These are phyloP conservation scores for Etia nguti DNA, from an alignment of 2,113 vertebrate species.

Conservation along the genomic window DNA sequence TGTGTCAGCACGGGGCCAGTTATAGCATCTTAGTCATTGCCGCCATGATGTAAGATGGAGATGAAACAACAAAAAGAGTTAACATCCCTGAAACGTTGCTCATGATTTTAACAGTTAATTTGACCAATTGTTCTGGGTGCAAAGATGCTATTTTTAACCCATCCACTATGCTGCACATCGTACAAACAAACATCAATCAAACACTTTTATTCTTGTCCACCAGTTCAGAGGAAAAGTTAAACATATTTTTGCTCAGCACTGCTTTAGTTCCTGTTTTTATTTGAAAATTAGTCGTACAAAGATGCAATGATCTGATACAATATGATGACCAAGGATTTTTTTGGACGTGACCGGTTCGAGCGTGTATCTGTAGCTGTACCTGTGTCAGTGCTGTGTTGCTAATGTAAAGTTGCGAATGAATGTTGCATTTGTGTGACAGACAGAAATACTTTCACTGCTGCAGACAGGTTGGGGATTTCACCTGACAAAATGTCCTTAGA, in stretches of 20 bases:
- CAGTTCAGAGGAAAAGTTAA: neutral
- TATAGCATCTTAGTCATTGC: neutral
- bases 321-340: neutral
- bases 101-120: neutral
- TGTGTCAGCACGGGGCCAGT: neutral
- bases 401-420: neutral
- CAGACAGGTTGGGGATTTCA: neutral
- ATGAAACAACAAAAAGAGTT: neutral
- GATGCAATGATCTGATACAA: neutral
- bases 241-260: fast-evolving
- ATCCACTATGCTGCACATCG: fast-evolving
- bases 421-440: neutral
- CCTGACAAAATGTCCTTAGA: neutral
- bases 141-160: neutral
- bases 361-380: neutral
- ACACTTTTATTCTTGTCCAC: fast-evolving
- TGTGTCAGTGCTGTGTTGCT: neutral
- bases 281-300: neutral
- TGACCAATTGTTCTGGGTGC: fast-evolving
- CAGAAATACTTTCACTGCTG: neutral
- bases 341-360: neutral
- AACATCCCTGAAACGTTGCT: neutral
- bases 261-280: neutral
- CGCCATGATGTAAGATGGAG: fast-evolving
- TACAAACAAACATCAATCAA: fast-evolving